phyloP scores from a whole-genome alignment of 2,113 vertebrate species.

The Silurus glanis region DNA sequence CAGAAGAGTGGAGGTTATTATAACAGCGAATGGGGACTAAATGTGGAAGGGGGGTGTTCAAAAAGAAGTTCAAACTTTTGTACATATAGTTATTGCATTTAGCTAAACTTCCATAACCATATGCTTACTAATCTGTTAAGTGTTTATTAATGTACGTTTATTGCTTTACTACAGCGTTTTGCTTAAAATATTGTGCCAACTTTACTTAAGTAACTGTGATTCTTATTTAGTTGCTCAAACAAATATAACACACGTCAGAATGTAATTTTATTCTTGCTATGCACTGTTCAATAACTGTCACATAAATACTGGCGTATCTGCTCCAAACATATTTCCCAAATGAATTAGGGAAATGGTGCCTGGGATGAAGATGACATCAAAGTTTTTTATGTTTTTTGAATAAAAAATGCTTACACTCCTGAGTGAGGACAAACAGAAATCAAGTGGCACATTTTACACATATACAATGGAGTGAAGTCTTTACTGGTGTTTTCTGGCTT shows the following conservation, averaged over 20 bases:
- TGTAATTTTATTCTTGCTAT: not conserved
- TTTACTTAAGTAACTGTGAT: not conserved
- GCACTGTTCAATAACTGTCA: not conserved
- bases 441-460: not conserved
- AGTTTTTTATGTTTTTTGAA: not conserved
- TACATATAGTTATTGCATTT: not conserved
- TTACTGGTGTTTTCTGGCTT: not conserved
- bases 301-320: not conserved
- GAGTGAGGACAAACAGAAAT: constrained; percentile 2
- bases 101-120: not conserved
- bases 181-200: not conserved
- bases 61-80: too few species aligned
- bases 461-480: not conserved
- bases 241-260: not conserved
- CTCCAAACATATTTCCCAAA: not conserved
- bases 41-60: too few species aligned
- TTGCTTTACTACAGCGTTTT: not conserved
- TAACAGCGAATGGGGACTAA: too few species aligned
- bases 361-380: not conserved
- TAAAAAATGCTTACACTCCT: not conserved
- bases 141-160: not conserved
- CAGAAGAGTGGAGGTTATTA: too few species aligned
- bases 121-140: not conserved
- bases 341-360: not conserved
- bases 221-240: not conserved